These are phyloP conservation scores for Zelleria hepariella DNA, from an alignment of 2,888 invertebrate genomes.

Conservation along the genomic window DNA sequence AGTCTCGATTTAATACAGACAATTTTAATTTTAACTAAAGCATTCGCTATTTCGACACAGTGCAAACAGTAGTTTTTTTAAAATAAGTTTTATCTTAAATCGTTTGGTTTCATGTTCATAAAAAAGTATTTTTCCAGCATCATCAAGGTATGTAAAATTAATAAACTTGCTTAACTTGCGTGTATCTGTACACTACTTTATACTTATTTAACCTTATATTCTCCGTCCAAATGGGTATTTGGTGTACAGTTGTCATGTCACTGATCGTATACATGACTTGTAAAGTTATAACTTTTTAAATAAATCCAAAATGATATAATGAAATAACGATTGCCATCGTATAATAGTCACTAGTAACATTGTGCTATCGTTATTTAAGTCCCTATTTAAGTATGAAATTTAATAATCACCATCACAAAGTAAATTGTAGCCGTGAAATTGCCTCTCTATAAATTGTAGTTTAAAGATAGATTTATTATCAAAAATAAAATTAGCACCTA, in stretches of 20 bases:
- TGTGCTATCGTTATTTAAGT: constrained; percentile 30
- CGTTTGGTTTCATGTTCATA: too few species aligned
- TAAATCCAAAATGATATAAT: not conserved
- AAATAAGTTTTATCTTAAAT: too few species aligned
- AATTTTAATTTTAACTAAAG: constrained; percentile 19
- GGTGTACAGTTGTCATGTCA: not conserved
- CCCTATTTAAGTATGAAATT: constrained; percentile 1
- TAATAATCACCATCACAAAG: not conserved
- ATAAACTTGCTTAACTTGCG: too few species aligned
- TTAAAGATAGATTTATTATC: not conserved
- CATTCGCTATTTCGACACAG: not conserved
- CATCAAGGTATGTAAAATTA: too few species aligned
- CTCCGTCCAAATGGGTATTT: constrained; percentile 1
- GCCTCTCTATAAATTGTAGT: not conserved
- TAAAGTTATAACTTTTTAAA: not conserved
- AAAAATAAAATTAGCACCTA: not conserved
- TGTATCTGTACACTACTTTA: not conserved
- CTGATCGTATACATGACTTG: not conserved
- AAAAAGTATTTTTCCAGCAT: too few species aligned
- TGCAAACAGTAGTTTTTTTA: too few species aligned
- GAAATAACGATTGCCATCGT: constrained; percentile 42
- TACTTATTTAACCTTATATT: not conserved
- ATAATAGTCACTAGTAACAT: constrained; percentile 54
- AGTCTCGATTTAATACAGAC: constrained; percentile 59
- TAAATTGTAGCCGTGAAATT: constrained; percentile 1